Conservation (phyloP, 2,797 vertebrate species). For the Lepilemur septentrionalis region DNA sequence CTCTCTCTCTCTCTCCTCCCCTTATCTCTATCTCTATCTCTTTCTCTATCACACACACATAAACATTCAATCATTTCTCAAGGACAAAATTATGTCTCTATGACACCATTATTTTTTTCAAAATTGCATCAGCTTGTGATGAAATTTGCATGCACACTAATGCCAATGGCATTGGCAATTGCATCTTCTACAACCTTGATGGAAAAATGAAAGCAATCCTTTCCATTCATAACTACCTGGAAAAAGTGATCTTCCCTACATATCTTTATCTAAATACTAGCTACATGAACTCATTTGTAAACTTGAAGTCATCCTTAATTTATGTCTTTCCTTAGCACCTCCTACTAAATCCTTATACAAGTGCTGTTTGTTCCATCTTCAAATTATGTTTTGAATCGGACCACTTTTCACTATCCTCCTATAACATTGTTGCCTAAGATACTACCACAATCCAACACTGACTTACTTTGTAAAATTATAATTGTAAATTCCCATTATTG, state of each 20-base stretch:
- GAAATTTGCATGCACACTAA: not conserved
- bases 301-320: not conserved
- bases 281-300: not conserved
- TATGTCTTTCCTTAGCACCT: not conserved
- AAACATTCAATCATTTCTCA: not conserved
- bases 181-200: not conserved
- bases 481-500: not conserved
- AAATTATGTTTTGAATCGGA: not conserved
- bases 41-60: not conserved
- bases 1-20: too few species aligned
- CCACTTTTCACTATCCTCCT: not conserved
- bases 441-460: not conserved
- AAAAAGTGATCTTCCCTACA: not conserved
- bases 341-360: not conserved
- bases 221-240: not conserved
- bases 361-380: not conserved
- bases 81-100: not conserved
- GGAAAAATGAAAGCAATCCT: not conserved
- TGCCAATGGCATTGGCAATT: too few species aligned
- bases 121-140: not conserved
- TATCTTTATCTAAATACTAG: too few species aligned
- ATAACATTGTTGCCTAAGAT: not conserved
- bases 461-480: not conserved
- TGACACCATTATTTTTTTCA: not conserved
- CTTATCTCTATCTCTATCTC: too few species aligned